Percentiles rank a stretch among this genome's conserved stretches.
phyloP scores from a whole-genome alignment of 1,140 invertebrate species.

The Drosophila malerkotliana region DNA sequence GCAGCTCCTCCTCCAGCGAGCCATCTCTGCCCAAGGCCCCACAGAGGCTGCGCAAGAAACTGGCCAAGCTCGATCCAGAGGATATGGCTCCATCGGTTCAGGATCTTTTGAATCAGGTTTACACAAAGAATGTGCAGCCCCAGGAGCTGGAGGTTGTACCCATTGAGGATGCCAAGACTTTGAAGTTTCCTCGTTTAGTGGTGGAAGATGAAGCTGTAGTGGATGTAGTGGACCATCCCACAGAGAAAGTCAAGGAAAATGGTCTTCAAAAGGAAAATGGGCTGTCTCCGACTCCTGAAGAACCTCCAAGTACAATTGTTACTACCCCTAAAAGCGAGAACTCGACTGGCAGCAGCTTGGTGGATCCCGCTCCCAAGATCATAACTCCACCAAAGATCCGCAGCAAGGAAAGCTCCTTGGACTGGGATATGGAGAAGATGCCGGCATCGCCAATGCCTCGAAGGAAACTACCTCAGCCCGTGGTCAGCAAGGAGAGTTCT shows the following conservation, averaged over 20 bases:
- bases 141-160: background rate
- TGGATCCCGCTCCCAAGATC: slow-evolving; percentile 32
- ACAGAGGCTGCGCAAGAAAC: slow-evolving; percentile 68
- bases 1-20: slow-evolving; percentile 75
- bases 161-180: background rate
- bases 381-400: slow-evolving; percentile 42
- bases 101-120: slow-evolving; percentile 60
- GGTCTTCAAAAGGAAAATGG: background rate
- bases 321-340: slow-evolving; percentile 46
- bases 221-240: slow-evolving; percentile 11
- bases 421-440: slow-evolving; percentile 81
- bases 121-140: slow-evolving; percentile 1
- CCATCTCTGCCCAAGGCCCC: slow-evolving; percentile 58
- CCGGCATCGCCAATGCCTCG: slow-evolving; percentile 69
- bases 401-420: slow-evolving; percentile 71
- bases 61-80: slow-evolving; percentile 65
- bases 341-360: slow-evolving; percentile 53
- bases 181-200: slow-evolving; percentile 51
- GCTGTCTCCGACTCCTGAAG: background rate
- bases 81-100: slow-evolving; percentile 79
- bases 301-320: slow-evolving; percentile 5
- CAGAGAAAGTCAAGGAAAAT: slow-evolving; percentile 5
- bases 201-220: slow-evolving; percentile 39
- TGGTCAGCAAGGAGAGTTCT: slow-evolving; percentile 65
- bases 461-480: slow-evolving; percentile 21